Percentiles rank a stretch among this genome's conserved stretches.
These are phyloP conservation scores for Anoplophora glabripennis DNA, from an alignment of 1,140 invertebrate genomes.

Conservation along the genomic window DNA sequence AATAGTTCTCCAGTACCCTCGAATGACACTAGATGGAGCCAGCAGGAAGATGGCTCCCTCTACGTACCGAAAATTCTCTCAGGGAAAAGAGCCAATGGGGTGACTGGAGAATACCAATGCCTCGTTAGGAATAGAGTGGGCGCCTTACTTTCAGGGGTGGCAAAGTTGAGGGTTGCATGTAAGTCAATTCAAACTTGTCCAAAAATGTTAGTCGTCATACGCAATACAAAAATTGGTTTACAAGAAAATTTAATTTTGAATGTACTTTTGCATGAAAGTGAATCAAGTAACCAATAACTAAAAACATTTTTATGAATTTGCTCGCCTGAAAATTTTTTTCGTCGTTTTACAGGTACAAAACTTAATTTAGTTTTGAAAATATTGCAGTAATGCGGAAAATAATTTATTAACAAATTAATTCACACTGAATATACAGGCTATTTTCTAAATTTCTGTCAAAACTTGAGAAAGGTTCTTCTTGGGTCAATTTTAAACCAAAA, in stretches of 20 bases:
- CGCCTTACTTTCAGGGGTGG: constrained; percentile 35
- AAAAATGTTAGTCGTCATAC: no score
- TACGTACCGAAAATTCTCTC: constrained; percentile 30
- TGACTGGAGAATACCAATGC: constrained; percentile 38
- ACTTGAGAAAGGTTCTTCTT: no score
- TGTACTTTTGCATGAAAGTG: neutral
- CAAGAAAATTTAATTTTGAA: neutral
- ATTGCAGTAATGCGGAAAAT: no score
- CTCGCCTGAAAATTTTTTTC: neutral
- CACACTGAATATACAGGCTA: no score
- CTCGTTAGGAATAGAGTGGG: constrained; percentile 35
- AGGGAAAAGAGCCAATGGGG: constrained; percentile 24
- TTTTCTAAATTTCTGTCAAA: no score
- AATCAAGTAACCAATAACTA: constrained; percentile 1
- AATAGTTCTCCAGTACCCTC: constrained; percentile 25
- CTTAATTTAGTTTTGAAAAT: no score
- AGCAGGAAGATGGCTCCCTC: constrained; percentile 28
- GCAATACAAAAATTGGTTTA: neutral
- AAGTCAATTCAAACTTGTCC: constrained; percentile 19
- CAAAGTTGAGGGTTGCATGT: constrained; percentile 41
- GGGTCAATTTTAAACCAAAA: no score
- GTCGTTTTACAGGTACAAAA: neutral
- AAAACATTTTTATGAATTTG: neutral
- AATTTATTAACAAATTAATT: neutral
- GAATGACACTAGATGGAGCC: constrained; percentile 30